phyloP scores from a whole-genome alignment of 2,113 vertebrate genomes.

The Corapipo altera region DNA sequence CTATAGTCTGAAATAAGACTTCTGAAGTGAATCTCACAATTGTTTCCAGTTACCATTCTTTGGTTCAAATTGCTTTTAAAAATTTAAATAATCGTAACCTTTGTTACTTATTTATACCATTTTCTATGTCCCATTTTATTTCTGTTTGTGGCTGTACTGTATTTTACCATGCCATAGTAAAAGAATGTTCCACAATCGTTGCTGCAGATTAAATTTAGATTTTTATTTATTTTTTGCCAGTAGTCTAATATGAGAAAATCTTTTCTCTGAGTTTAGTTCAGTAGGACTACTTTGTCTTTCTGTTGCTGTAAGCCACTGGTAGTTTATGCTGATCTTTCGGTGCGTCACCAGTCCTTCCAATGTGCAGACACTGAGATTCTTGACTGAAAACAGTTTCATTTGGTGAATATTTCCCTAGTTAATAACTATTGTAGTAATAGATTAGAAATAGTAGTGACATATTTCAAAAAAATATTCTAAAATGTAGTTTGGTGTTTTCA shows the following conservation, averaged over 20 bases:
- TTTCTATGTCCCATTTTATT: neutral
- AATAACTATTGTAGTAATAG: neutral
- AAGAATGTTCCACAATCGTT: neutral
- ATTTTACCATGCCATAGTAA: neutral
- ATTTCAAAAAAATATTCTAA: neutral
- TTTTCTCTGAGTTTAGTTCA: neutral
- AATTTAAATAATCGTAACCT: neutral
- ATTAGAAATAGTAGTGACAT: neutral
- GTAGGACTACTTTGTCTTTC: neutral
- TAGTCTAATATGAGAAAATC: neutral
- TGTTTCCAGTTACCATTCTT: neutral
- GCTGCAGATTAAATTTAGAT: neutral
- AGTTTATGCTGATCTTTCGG: neutral
- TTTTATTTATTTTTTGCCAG: neutral
- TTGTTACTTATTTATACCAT: neutral
- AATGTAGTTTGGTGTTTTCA: neutral
- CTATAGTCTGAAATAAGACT: neutral
- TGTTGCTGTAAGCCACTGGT: neutral
- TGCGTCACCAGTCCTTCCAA: neutral
- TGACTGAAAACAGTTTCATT: neutral
- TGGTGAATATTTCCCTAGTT: neutral
- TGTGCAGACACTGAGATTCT: neutral
- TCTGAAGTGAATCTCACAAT: neutral
- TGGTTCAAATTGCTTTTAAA: neutral
- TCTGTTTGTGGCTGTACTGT: neutral